Base-by-base conservation (phyloP, 1,140 invertebrate species). In the Hylaeus anthracinus region DNA sequence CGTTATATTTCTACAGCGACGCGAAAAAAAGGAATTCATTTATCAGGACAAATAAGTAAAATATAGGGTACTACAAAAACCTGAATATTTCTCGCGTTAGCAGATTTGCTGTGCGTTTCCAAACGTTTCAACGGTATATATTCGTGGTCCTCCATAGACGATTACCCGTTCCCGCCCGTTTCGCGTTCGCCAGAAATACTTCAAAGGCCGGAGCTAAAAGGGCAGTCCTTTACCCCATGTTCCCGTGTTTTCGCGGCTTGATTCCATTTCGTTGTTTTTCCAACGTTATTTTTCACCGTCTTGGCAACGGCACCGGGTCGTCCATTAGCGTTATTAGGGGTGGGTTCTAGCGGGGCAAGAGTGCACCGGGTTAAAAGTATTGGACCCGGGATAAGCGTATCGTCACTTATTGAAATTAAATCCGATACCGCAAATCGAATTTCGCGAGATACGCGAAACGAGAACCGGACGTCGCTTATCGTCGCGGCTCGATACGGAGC, bases 251-350 rank as follows among this genome's bases (percentile, higher is more conserved):
- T 5, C 39, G 14, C 43, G 37, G 12, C 12, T 41, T 14, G 53
- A 56, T 71, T 56, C 55, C 53, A n/a, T 43, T 1, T 43, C 69
- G 69, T 71, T 71, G 51, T 58, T 71, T 71, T 58, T 56, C n/a
- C 53, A 56, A 39, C 26, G 51, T 56, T 65, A 58, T 79, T 79
- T 77, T 58, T 73, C 56, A 66, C 9, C 53, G 15, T 77, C 58
- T 77, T 53, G 15, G 69, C 41, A 61, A 74, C 8, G 60, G 10
- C 39, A 39, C 56, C 70, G 15, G 66, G 58, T 63, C 76, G 67
- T 85, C 75, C 83, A 86, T 79, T 86, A 82, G 72, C 74, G 26
- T 78, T 82, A 82, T 81, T 82, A 79, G 70, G 39, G 45, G 43
- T 3, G 39, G 15, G 55, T 43, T 73, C 60, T 72, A 58, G 75